Evolutionary conservation across 2,797 vertebrate species (phyloP), one percentile per base, ranked within the genome.

Genomic region (Tenualosa ilisha): DNA sequence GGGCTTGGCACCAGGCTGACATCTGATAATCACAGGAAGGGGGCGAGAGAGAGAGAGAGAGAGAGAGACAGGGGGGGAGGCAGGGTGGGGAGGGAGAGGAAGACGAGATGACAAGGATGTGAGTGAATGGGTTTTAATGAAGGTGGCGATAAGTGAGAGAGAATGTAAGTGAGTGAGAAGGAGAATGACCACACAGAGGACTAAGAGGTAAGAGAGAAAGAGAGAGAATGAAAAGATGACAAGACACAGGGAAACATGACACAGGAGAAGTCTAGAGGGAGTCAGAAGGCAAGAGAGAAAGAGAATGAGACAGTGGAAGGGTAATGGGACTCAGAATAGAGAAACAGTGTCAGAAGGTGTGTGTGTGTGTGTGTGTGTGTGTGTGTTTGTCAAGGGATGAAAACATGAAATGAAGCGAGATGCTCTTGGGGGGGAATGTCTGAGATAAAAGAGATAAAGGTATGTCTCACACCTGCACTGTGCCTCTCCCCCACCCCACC

Each of bases 1-100:
- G 50, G 37, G 79, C 86, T 84, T 50, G 86, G 81, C 86, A 84
- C 82, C 63, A 13, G 22, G 81, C 83, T 24, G 83, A 81, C 59
- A 50, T 81, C 83, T 82, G 84, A 81, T 81, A 40, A 26, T 61
- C 24, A 50, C 9, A 31, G 22, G 24, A 9, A 13, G 49, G 43
- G 37, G n/a, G 51, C 5, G n/a, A 83, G 49, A 84, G 83, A 84
- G 22, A 54, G 26, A 22, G 83, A 85, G 46, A 37, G 31, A 31
- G 65, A 15, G 24, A 84, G 54, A 84, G 83, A 84, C 17, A 22
- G 59, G 12, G 59, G 24, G 59, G 22, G 24, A 4, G 11, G 7
- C 0, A 68, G 7, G 13, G 9, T 31, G 63, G 9, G 31, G 63
- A 31, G 63, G 13, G 8, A 7, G 63, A 68, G 63, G 26, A 17